phyloP scores from a whole-genome alignment of 2,797 vertebrate genomes.

The Arctocebus calabarensis region DNA sequence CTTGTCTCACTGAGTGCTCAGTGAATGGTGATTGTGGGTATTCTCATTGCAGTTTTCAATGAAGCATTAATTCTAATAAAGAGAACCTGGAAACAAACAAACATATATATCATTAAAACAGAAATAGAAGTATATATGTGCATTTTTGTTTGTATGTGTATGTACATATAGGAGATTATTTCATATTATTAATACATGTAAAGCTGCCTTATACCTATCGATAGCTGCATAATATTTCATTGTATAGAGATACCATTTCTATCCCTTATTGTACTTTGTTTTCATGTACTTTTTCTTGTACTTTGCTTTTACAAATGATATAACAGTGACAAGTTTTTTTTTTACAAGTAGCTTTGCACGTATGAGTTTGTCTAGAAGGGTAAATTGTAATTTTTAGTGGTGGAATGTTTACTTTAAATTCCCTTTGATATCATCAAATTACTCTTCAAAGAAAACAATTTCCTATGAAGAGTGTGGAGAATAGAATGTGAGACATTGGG shows the following conservation, averaged over 20 bases:
- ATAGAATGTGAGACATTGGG: slow-evolving; percentile 18
- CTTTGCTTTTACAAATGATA: slow-evolving; percentile 11
- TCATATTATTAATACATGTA: background rate
- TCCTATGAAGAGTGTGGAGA: background rate
- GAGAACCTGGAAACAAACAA: background rate
- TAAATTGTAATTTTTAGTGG: slow-evolving; percentile 13
- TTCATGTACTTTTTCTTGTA: background rate
- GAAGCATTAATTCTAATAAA: background rate
- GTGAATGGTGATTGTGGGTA: background rate
- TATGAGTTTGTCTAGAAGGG: background rate
- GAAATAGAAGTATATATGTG: background rate
- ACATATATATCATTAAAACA: background rate
- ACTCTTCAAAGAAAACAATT: background rate
- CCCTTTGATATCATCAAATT: background rate
- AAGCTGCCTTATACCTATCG: background rate
- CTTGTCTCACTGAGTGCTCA: rapidly evolving
- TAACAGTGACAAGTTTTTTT: background rate
- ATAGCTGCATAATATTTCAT: background rate
- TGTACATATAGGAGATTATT: background rate
- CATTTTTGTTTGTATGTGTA: background rate
- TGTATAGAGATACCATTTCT: background rate
- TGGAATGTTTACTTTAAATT: slow-evolving; percentile 44
- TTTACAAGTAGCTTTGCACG: background rate
- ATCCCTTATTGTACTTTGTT: background rate
- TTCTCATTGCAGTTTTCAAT: background rate